Conservation (phyloP, 2,113 vertebrate species). For the Ranitomeya imitator region DNA sequence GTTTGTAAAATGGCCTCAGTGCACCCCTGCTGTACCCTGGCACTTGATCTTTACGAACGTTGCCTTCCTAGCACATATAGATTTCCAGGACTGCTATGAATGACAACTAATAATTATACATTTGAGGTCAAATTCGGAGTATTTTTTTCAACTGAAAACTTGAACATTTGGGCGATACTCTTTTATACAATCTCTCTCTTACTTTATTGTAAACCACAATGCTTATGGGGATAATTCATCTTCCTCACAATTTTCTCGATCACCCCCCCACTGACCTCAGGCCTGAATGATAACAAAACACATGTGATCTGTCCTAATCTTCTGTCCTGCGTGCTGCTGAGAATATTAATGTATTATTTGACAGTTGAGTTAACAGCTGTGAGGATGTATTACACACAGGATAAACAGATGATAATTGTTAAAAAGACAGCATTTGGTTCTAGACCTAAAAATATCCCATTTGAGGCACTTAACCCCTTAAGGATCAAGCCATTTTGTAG, state of each 20-base stretch:
- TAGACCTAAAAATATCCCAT: too few relatives aligned
- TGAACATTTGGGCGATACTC: neutral
- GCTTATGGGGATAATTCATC: neutral
- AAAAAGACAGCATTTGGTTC: too few relatives aligned
- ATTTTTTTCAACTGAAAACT: neutral
- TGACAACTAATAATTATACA: neutral
- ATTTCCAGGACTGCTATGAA: neutral
- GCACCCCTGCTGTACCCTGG: conserved; percentile 11
- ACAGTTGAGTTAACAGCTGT: neutral
- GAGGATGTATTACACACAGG: neutral
- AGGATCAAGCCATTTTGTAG: too few relatives aligned
- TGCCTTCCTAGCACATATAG: neutral
- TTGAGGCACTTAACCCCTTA: too few relatives aligned
- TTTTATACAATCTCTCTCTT: neutral
- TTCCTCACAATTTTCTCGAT: neutral
- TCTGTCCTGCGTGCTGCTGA: neutral
- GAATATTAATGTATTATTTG: neutral
- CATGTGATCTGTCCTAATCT: conserved; percentile 9
- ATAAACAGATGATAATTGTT: neutral
- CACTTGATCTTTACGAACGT: neutral
- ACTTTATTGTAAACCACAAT: neutral
- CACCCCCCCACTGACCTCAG: neutral
- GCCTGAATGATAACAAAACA: neutral
- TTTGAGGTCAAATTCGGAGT: too few relatives aligned
- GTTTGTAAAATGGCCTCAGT: neutral